Evolutionary conservation across 2,797 vertebrate genomes (phyloP).

Genomic region (Pipistrellus pygmaeus): DNA sequence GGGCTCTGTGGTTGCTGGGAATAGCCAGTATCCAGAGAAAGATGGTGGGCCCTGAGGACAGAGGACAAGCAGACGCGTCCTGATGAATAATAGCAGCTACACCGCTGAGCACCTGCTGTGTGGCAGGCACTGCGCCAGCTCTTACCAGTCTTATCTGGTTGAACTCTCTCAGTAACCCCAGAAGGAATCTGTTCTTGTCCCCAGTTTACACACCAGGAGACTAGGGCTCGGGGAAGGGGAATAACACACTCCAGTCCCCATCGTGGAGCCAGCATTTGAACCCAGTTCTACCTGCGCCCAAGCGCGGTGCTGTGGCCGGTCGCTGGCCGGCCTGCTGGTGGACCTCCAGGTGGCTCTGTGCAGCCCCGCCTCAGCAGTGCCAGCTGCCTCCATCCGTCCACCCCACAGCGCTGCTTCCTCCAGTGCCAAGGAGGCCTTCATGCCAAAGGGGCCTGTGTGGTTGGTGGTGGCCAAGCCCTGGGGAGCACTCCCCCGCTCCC

Average conservation of each 20-base stretch:
- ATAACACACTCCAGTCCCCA: neutral
- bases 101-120: neutral
- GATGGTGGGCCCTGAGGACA: neutral
- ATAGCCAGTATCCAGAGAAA: neutral
- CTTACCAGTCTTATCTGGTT: neutral
- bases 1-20: slow-evolving; percentile 12
- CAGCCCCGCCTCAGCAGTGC: neutral
- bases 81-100: neutral
- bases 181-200: neutral
- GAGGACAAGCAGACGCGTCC: neutral
- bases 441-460: neutral
- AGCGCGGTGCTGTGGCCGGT: neutral
- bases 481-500: neutral
- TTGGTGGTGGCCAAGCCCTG: neutral
- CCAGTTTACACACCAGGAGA: neutral
- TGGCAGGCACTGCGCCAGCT: neutral
- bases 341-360: neutral
- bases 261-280: neutral
- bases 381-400: slow-evolving; percentile 43
- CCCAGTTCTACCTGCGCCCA: neutral
- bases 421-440: slow-evolving; percentile 4
- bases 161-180: neutral
- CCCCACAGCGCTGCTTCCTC: neutral
- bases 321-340: neutral
- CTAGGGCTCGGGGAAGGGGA: neutral